Evolutionary conservation across 2,797 vertebrate species (phyloP).

Genomic region (Apogon hyalosoma): DNA sequence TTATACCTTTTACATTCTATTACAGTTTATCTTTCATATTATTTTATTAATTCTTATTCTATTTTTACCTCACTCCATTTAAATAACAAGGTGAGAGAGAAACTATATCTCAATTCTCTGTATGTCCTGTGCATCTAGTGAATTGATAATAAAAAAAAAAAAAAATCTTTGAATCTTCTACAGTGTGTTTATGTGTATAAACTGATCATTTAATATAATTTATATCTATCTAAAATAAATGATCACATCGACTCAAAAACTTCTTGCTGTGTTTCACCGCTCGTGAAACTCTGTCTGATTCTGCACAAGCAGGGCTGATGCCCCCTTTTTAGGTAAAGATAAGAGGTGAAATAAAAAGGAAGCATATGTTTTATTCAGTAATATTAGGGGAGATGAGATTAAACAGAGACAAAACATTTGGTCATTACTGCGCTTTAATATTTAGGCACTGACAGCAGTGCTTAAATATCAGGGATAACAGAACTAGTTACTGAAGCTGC

Average conservation of each 20-base stretch:
- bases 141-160: too few relatives aligned
- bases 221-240: slow-evolving; percentile 2
- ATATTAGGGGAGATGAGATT: slow-evolving; percentile 13
- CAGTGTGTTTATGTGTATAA: not conserved
- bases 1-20: too few relatives aligned
- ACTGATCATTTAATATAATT: slow-evolving; percentile 3
- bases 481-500: slow-evolving; percentile 1
- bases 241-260: slow-evolving; percentile 19
- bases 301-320: slow-evolving; percentile 13
- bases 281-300: slow-evolving; percentile 21
- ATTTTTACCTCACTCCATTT: too few relatives aligned
- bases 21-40: too few relatives aligned
- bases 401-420: not conserved
- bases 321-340: slow-evolving; percentile 5
- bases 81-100: too few relatives aligned
- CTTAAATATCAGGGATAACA: slow-evolving; percentile 5
- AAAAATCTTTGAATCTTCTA: too few relatives aligned
- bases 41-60: too few relatives aligned
- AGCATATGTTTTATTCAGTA: slow-evolving; percentile 43
- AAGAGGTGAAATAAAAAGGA: slow-evolving; percentile 8
- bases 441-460: slow-evolving; percentile 13
- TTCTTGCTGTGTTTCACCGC: slow-evolving; percentile 4
- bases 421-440: not conserved
- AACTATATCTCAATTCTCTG: too few relatives aligned
- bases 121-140: too few relatives aligned